Evolutionary conservation across 2,888 invertebrate species (phyloP).

Genomic region (Argyresthia goedartella): DNA sequence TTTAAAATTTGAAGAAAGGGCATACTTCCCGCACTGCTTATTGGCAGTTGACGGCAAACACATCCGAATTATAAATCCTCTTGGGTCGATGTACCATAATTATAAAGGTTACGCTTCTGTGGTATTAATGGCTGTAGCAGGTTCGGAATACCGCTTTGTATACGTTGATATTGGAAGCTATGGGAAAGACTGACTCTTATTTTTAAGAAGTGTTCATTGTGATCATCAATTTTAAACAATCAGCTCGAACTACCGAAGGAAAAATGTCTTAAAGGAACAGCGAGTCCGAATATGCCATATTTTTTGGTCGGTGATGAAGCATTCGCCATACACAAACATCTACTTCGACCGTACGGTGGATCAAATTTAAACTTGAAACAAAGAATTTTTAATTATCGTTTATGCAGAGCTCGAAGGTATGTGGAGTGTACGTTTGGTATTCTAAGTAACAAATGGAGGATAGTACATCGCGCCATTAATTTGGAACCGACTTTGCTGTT

Average conservation of each 20-base stretch:
- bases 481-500: neutral
- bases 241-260: slow-evolving; percentile 2
- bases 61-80: slow-evolving; percentile 9
- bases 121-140: slow-evolving; percentile 11
- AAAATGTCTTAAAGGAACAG: too few relatives aligned
- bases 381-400: slow-evolving; percentile 6
- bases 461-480: neutral
- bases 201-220: slow-evolving; percentile 4
- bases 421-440: slow-evolving; percentile 5
- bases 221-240: neutral
- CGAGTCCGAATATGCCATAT: neutral
- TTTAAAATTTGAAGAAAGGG: neutral
- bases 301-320: neutral
- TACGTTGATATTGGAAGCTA: slow-evolving; percentile 12
- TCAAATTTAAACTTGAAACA: slow-evolving; percentile 4
- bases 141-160: slow-evolving; percentile 10
- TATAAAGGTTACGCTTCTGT: slow-evolving; percentile 9
- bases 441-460: slow-evolving; percentile 3
- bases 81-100: slow-evolving; percentile 12
- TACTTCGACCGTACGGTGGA: neutral
- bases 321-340: neutral
- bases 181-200: slow-evolving; percentile 4
- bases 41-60: neutral
- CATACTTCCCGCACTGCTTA: neutral
- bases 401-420: neutral